Evolutionary conservation across 2,888 invertebrate genomes (phyloP).

Genomic region (Amphimallon solstitiale): DNA sequence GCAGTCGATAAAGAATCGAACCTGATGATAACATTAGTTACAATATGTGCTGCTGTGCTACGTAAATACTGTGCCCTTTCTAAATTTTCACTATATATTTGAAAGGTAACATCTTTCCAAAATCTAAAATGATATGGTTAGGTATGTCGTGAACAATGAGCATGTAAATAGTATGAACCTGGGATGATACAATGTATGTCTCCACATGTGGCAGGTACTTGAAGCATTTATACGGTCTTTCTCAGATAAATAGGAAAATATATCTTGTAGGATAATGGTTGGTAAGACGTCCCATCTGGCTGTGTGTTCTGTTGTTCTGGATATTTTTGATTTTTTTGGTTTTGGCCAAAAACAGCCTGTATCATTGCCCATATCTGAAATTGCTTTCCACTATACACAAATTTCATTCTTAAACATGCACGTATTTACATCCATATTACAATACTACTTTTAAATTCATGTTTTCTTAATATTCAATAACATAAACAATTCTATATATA

Average conservation of each 20-base stretch:
- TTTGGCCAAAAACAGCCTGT: slow-evolving; percentile 58
- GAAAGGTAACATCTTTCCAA: slow-evolving; percentile 60
- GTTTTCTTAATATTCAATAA: slow-evolving; percentile 4
- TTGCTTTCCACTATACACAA: neutral
- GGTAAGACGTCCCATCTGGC: slow-evolving; percentile 60
- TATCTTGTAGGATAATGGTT: slow-evolving; percentile 58
- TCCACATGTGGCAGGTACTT: slow-evolving; percentile 61
- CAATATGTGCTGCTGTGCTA: slow-evolving; percentile 56
- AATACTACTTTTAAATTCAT: slow-evolving; percentile 9
- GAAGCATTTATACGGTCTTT: slow-evolving; percentile 60
- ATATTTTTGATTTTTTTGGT: slow-evolving; percentile 61
- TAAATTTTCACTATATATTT: slow-evolving; percentile 55
- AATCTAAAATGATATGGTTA: slow-evolving; percentile 55
- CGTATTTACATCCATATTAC: slow-evolving; percentile 1
- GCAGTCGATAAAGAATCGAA: slow-evolving; percentile 57
- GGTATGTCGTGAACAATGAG: slow-evolving; percentile 2
- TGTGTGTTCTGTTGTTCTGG: slow-evolving; percentile 46
- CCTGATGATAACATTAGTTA: slow-evolving; percentile 56
- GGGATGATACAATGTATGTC: slow-evolving; percentile 60
- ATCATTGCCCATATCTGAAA: slow-evolving; percentile 58
- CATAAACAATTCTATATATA: slow-evolving; percentile 27
- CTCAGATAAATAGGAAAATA: slow-evolving; percentile 57
- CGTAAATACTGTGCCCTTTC: slow-evolving; percentile 57
- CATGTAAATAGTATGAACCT: slow-evolving; percentile 52
- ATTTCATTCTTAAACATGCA: slow-evolving; percentile 2